Percentiles rank a stretch among this genome's conserved stretches.
Conservation (phyloP, 1,140 invertebrate genomes). For the Frieseomelitta varia region DNA sequence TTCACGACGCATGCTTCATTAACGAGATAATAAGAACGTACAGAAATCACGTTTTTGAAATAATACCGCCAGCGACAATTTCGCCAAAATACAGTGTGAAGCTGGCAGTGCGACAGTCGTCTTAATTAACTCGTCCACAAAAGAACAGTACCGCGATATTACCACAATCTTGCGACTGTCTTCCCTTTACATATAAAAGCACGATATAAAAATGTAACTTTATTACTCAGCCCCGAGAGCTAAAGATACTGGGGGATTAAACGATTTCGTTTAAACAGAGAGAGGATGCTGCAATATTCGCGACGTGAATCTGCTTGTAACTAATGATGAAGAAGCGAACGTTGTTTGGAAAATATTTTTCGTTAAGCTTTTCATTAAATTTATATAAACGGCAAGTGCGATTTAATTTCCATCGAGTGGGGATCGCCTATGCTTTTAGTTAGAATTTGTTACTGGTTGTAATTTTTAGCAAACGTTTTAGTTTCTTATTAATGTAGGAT, state of each 20-base stretch:
- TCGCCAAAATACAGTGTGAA: neutral
- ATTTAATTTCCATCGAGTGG: neutral
- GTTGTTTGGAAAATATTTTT: neutral
- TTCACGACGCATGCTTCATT: too few relatives aligned
- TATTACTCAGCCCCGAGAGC: neutral
- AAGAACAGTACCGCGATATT: neutral
- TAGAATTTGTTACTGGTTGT: neutral
- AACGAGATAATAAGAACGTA: neutral
- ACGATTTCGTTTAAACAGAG: neutral
- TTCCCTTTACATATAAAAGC: neutral
- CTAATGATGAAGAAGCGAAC: neutral
- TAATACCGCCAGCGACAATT: too few relatives aligned
- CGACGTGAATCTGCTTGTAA: too few relatives aligned
- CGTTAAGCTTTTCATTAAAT: neutral
- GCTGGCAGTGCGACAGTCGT: neutral
- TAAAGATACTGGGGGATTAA: neutral
- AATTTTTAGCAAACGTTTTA: neutral
- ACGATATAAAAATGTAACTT: constrained; percentile 6
- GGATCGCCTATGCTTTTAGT: neutral
- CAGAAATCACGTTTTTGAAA: neutral
- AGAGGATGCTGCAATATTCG: too few relatives aligned
- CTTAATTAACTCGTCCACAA: constrained; percentile 12
- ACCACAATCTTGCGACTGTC: neutral
- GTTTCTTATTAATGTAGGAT: neutral
- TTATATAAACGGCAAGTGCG: neutral